A percentile compares a stretch with the other conserved stretches of the same genome.
Conservation (phyloP, 2,113 vertebrate species). For the Guaruba guarouba region DNA sequence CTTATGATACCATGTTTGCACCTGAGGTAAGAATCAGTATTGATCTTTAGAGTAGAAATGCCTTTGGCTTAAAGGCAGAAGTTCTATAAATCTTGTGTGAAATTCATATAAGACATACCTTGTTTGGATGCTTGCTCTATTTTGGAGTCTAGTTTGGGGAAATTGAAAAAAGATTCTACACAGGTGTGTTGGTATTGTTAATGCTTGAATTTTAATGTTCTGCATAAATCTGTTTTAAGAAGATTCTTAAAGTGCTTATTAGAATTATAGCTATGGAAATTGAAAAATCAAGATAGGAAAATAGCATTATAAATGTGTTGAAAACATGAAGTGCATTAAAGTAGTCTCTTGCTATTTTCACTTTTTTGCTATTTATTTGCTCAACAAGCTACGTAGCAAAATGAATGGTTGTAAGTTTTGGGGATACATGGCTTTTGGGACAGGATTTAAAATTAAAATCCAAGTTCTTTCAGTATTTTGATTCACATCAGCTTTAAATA, state of each 20-base stretch:
- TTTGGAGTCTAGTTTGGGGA: neutral
- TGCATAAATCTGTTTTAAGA: neutral
- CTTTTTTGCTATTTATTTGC: neutral
- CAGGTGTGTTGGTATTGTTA: neutral
- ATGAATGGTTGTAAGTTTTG: neutral
- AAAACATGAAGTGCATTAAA: neutral
- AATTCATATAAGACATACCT: neutral
- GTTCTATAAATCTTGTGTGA: neutral
- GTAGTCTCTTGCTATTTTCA: neutral
- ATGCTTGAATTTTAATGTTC: neutral
- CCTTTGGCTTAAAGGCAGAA: neutral
- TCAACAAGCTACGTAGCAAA: neutral
- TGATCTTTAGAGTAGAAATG: neutral
- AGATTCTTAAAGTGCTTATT: neutral
- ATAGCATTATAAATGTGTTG: neutral
- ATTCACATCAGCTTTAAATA: neutral
- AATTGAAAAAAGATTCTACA: neutral
- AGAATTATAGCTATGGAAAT: neutral
- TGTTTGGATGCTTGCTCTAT: neutral
- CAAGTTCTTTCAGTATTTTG: neutral
- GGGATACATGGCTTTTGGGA: neutral
- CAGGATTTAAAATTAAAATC: neutral
- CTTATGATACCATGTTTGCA: conserved; percentile 96
- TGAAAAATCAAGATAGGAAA: neutral
- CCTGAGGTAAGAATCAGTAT: conserved; percentile 83